phyloP scores from a whole-genome alignment of 2,888 invertebrate species.

The Oscheius sp. region DNA sequence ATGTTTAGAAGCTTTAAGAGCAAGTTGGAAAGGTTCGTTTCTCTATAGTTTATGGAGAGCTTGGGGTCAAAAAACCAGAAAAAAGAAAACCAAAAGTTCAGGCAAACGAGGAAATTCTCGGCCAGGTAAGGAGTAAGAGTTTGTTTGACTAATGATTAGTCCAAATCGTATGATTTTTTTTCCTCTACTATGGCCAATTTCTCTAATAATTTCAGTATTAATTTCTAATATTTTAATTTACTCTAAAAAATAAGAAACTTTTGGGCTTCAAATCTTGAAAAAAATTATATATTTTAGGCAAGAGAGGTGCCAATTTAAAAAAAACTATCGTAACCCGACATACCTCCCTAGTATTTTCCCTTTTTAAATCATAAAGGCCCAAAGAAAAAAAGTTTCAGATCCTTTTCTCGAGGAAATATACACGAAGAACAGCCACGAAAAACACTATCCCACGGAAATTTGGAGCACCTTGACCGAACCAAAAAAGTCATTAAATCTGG shows the following conservation, averaged over 20 bases:
- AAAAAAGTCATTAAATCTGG: not conserved
- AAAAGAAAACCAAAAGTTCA: not conserved
- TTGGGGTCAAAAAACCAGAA: not conserved
- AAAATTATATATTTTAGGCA: too few species aligned
- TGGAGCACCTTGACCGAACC: conserved; percentile 40
- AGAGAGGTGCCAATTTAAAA: too few species aligned
- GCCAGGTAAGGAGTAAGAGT: too few species aligned
- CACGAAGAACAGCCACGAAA: conserved; percentile 40
- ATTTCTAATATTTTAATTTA: too few species aligned
- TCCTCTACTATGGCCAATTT: too few species aligned
- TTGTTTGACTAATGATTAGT: too few species aligned
- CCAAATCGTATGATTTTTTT: too few species aligned
- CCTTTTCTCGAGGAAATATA: conserved; percentile 37
- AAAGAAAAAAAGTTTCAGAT: conserved; percentile 30
- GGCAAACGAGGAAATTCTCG: not conserved
- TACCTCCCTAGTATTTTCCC: not conserved
- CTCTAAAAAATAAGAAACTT: too few species aligned
- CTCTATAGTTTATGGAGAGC: not conserved
- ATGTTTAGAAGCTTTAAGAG: conserved; percentile 52
- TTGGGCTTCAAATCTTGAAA: too few species aligned
- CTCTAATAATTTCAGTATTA: too few species aligned
- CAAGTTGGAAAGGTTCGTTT: conserved; percentile 45
- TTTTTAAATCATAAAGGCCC: not conserved
- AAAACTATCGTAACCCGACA: too few species aligned
- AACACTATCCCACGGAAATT: conserved; percentile 52